Percentiles rank a stretch among this genome's conserved stretches.
Conservation (phyloP, 2,113 vertebrate genomes). For the Cromileptes altivelis region DNA sequence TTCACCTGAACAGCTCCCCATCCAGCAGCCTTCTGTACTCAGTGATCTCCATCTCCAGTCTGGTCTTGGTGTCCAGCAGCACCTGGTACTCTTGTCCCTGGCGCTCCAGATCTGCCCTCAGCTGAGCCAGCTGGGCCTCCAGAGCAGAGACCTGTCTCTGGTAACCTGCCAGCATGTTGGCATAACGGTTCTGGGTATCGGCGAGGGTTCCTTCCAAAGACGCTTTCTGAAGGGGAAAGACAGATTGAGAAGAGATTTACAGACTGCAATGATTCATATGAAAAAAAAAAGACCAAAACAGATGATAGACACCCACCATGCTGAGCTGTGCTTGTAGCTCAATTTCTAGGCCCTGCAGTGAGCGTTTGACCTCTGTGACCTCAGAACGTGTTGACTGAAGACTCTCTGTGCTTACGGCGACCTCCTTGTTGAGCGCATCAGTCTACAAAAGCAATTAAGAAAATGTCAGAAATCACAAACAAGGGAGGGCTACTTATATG, state of each 20-base stretch:
- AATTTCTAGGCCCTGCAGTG: constrained; percentile 87
- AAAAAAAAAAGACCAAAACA: not conserved
- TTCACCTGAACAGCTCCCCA: constrained; percentile 57
- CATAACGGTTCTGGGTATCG: constrained; percentile 86
- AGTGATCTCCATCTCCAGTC: constrained; percentile 90
- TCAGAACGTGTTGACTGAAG: constrained; percentile 83
- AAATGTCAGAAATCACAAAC: not conserved
- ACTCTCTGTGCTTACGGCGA: constrained; percentile 78
- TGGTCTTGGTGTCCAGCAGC: constrained; percentile 88
- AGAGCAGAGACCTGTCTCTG: constrained; percentile 85
- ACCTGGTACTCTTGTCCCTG: constrained; percentile 86
- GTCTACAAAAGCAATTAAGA: constrained; percentile 73
- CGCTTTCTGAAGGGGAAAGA: constrained; percentile 83
- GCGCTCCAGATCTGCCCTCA: constrained; percentile 83
- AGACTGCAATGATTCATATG: not conserved
- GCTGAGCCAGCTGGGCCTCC: constrained; percentile 85
- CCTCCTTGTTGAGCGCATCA: constrained; percentile 85
- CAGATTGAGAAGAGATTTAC: not conserved
- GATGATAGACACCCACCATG: constrained; percentile 79
- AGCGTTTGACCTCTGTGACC: constrained; percentile 86
- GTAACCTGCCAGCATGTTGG: constrained; percentile 70
- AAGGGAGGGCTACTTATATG: not conserved
- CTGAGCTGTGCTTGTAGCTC: constrained; percentile 86
- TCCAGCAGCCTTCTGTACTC: constrained; percentile 88
- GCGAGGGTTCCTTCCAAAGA: constrained; percentile 87